Evolutionary conservation across 2,888 invertebrate genomes (phyloP).

Genomic region (Cataglyphis livida): DNA sequence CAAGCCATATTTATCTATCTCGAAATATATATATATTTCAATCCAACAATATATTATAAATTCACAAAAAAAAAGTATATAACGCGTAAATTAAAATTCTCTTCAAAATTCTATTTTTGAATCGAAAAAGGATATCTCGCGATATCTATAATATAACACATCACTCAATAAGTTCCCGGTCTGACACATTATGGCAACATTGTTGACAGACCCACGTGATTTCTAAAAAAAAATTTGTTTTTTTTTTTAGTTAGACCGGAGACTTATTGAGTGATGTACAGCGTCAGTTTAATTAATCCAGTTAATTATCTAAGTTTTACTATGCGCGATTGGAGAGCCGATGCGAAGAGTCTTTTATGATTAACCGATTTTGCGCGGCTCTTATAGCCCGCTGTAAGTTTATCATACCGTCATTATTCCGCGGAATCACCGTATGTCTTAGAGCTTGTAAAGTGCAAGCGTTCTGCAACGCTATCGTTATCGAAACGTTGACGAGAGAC

Average conservation of each 20-base stretch:
- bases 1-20: background rate
- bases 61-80: background rate
- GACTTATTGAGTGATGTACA: too few relatives aligned
- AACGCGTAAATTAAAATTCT: background rate
- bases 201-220: too few relatives aligned
- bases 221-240: too few relatives aligned
- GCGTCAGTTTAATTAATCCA: background rate
- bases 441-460: slow-evolving; percentile 36
- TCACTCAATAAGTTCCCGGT: too few relatives aligned
- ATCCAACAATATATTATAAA: background rate
- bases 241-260: too few relatives aligned
- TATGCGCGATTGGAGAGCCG: background rate
- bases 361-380: background rate
- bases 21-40: slow-evolving; percentile 1
- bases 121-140: background rate
- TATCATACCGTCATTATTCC: background rate
- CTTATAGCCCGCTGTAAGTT: slow-evolving; percentile 6
- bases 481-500: background rate
- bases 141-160: background rate
- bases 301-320: slow-evolving; percentile 15
- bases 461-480: background rate
- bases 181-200: too few relatives aligned
- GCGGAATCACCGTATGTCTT: background rate
- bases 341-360: background rate
- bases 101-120: background rate